Evolutionary conservation across 2,797 vertebrate species (phyloP).

Genomic region (Coluber constrictor): DNA sequence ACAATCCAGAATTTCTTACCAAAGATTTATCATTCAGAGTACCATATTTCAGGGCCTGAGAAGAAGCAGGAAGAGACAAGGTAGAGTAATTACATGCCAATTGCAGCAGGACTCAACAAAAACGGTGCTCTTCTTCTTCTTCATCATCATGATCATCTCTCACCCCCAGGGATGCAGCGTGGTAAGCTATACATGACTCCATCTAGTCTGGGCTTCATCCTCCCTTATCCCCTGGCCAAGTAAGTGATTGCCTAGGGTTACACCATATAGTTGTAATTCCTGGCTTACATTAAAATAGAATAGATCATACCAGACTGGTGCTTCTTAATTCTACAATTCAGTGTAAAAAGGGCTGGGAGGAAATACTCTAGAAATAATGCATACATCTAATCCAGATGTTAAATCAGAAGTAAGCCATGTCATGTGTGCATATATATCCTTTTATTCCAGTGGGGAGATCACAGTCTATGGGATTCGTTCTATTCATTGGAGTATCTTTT

Average conservation of each 20-base stretch:
- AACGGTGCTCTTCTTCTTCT: neutral
- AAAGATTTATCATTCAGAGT: neutral
- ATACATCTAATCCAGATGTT: neutral
- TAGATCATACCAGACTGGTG: neutral
- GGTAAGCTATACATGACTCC: neutral
- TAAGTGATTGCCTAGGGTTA: neutral
- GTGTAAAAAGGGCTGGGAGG: neutral
- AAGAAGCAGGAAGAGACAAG: neutral
- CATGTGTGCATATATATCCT: neutral
- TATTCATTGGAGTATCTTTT: neutral
- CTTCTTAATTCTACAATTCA: neutral
- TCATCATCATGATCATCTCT: neutral
- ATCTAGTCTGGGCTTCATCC: neutral
- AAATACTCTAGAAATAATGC: neutral
- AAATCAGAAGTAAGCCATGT: neutral
- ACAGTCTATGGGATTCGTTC: neutral
- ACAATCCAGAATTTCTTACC: neutral
- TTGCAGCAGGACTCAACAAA: neutral
- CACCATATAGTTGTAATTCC: neutral
- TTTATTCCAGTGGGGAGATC: neutral
- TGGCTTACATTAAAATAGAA: neutral
- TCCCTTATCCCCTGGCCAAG: neutral
- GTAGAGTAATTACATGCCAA: neutral
- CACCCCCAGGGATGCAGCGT: neutral
- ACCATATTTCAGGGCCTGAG: neutral